A percentile compares a stretch with the other conserved stretches of the same genome.
phyloP scores from a whole-genome alignment of 2,888 invertebrate species.

The Allygus modestus region DNA sequence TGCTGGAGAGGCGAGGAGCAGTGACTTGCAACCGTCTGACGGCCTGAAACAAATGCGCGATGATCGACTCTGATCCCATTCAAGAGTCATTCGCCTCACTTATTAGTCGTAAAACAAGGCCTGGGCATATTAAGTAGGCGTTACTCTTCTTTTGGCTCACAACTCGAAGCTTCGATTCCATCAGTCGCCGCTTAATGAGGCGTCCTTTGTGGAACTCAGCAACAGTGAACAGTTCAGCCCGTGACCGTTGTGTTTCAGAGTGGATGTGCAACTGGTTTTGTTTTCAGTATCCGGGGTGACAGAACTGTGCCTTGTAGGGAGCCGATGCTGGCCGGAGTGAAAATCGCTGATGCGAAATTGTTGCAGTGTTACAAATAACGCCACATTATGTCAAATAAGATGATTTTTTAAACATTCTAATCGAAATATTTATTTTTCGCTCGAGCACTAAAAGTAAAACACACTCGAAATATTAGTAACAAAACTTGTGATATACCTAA shows the following conservation, averaged over 20 bases:
- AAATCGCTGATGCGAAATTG: too few species aligned
- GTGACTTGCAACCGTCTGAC: slow-evolving; percentile 44
- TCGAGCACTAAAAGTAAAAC: too few species aligned
- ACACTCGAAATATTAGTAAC: too few species aligned
- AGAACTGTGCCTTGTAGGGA: background rate
- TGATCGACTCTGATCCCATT: slow-evolving; percentile 56
- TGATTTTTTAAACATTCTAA: too few species aligned
- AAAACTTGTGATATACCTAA: too few species aligned
- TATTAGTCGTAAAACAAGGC: slow-evolving; percentile 57
- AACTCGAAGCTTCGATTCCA: slow-evolving; percentile 39
- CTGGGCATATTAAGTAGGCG: slow-evolving; percentile 55
- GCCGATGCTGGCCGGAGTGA: too few species aligned
- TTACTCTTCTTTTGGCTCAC: slow-evolving; percentile 52
- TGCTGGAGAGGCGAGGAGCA: background rate
- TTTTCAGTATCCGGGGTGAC: background rate
- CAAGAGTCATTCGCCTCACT: slow-evolving; percentile 57
- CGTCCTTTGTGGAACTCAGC: slow-evolving; percentile 7
- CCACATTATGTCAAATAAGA: too few species aligned
- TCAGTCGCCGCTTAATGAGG: slow-evolving; percentile 42
- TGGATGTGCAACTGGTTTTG: background rate
- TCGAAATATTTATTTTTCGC: too few species aligned
- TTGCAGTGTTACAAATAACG: too few species aligned
- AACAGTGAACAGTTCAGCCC: background rate
- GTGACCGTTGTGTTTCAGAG: background rate
- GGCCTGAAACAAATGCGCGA: slow-evolving; percentile 48